These are phyloP conservation scores for Mystacornis crossleyi DNA, from an alignment of 2,113 vertebrate species.

Conservation along the genomic window DNA sequence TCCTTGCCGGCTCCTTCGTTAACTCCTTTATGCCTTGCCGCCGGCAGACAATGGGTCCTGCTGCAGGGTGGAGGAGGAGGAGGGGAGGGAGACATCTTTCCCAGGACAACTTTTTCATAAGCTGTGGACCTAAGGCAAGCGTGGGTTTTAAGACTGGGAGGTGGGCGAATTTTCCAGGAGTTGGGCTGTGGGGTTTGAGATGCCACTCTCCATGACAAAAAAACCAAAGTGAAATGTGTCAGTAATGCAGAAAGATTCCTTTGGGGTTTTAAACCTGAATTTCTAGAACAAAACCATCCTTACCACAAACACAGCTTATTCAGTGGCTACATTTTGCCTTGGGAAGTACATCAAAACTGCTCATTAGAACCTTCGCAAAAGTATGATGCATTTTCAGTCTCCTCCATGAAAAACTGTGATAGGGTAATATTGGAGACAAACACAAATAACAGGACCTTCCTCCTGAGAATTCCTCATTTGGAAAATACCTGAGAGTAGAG, in stretches of 20 bases:
- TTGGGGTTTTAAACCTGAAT: not conserved
- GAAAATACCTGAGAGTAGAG: not conserved
- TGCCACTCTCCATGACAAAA: not conserved
- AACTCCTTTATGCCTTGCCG: slow-evolving; percentile 50
- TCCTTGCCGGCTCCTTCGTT: slow-evolving; percentile 50
- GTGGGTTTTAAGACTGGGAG: not conserved
- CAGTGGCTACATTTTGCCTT: not conserved
- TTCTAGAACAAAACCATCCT: not conserved
- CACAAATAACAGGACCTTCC: not conserved
- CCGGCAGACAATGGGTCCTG: slow-evolving; percentile 40
- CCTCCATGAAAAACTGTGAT: not conserved
- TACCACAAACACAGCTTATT: not conserved
- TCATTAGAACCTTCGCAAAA: not conserved
- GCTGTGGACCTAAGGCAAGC: not conserved
- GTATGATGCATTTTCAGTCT: not conserved
- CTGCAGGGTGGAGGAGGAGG: not conserved
- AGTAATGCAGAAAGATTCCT: not conserved
- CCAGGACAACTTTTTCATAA: slow-evolving; percentile 30
- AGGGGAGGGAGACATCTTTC: slow-evolving; percentile 2
- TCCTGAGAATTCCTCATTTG: not conserved
- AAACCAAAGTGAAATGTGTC: rapidly evolving
- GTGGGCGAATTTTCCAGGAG: not conserved
- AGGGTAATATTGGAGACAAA: not conserved
- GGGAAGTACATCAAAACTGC: not conserved
- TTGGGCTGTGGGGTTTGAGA: not conserved